Evolutionary conservation across 2,888 invertebrate species (phyloP).

Genomic region (Xestia ashworthii): DNA sequence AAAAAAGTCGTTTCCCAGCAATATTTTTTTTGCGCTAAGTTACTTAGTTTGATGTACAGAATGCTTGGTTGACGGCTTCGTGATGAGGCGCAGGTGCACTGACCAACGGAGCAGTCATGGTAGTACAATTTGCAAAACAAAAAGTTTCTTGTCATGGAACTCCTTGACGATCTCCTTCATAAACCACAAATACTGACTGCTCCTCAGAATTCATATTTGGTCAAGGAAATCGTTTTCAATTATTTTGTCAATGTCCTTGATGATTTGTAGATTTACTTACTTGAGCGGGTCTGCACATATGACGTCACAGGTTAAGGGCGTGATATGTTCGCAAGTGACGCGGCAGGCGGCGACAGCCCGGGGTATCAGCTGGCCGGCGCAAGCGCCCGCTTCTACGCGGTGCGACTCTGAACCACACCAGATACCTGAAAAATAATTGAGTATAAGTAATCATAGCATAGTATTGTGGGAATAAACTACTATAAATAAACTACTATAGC

Average conservation of each 20-base stretch:
- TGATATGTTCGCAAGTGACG: constrained; percentile 77
- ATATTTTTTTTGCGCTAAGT: too few species aligned
- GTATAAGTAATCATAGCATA: neutral
- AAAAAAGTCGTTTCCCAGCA: too few species aligned
- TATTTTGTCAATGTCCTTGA: neutral
- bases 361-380: constrained; percentile 84
- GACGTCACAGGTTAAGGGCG: constrained; percentile 76
- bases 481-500: too few species aligned
- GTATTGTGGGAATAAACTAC: too few species aligned
- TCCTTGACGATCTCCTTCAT: neutral
- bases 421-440: constrained; percentile 72
- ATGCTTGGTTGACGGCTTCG: too few species aligned
- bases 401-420: constrained; percentile 86
- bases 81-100: too few species aligned
- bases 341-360: constrained; percentile 80
- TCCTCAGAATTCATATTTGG: neutral
- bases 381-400: constrained; percentile 85
- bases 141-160: neutral
- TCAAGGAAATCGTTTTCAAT: neutral
- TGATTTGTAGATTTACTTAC: constrained; percentile 68
- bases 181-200: neutral
- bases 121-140: neutral
- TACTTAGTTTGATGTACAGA: too few species aligned
- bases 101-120: neutral
- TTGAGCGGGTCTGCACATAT: constrained; percentile 83